Evolutionary conservation across 2,797 vertebrate species (phyloP), one percentile per base, ranked within the genome.

Genomic region (Catamblyrhynchus diadema): DNA sequence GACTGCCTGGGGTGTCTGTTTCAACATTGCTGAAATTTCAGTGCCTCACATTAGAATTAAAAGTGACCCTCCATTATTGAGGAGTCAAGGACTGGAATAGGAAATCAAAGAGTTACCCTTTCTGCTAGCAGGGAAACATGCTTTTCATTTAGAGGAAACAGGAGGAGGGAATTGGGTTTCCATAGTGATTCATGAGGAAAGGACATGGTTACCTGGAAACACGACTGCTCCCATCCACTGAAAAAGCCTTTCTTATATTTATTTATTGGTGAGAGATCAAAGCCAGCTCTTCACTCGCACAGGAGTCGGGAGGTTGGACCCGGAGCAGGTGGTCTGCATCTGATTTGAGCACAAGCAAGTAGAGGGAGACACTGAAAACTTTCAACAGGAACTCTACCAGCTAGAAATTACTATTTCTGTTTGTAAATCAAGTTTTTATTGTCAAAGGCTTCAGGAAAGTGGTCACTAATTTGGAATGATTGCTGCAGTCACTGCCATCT

Each of bases 171-270:
- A 92, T 86, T 23, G 13, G 44, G 97, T 98, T 97, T 95, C 97
- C 97, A 97, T 97, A 96, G 97, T 81, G 96, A 98, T 96, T 96
- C 82, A 80, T 93, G 94, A 96, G 73, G 82, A 80, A 97, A 93
- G 78, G 71, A 93, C 21, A 7, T 62, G 70, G 97, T 97, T 97
- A 96, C 97, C 95, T 97, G 92, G 96, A 97, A 95, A 97, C 95
- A 71, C 57, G 81, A 83, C 70, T 77, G 96, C 78, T 96, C 65
- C 78, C 54, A 75, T 95, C 78, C 33, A 0, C 81, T 70, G 73
- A 81, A 92, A 90, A 74, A 86, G 41, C 56, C 60, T 90, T 86
- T 81, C 80, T 71, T 80, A 8, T 90, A 41, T 96, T 91, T 97
- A 91, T 95, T 95, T 96, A 88, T 88, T 95, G 93, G 88, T 91